These are phyloP conservation scores for Cephus cinctus DNA, from an alignment of 1,140 invertebrate genomes.

Conservation along the genomic window DNA sequence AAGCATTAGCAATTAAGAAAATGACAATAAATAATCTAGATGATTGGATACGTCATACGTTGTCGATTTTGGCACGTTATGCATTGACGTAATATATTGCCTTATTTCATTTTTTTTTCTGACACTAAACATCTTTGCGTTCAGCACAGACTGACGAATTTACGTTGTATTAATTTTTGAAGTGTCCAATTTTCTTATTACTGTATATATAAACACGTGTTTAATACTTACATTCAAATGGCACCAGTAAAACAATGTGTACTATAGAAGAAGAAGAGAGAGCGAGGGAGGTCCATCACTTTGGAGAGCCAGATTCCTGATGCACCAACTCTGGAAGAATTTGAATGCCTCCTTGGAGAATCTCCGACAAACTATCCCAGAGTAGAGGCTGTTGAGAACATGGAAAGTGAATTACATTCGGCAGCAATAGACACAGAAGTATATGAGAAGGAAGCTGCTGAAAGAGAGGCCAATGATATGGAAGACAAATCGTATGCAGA, in stretches of 20 bases:
- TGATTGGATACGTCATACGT: background rate
- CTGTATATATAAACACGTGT: too few relatives aligned
- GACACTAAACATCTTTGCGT: background rate
- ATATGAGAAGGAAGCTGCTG: slow-evolving; percentile 39
- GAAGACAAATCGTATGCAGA: slow-evolving; percentile 1
- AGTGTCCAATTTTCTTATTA: slow-evolving; percentile 9
- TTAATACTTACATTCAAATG: too few relatives aligned
- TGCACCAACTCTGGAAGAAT: slow-evolving; percentile 51
- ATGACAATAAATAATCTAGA: background rate
- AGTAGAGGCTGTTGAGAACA: slow-evolving; percentile 50
- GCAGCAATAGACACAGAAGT: slow-evolving; percentile 50
- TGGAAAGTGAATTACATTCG: slow-evolving; percentile 54
- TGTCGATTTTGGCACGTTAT: background rate
- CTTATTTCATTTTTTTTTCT: background rate
- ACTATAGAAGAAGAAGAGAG: slow-evolving; percentile 43
- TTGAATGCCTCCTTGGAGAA: slow-evolving; percentile 49
- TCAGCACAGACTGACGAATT: background rate
- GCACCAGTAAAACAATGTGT: background rate
- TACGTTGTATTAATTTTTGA: background rate
- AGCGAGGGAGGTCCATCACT: slow-evolving; percentile 29
- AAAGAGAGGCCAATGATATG: slow-evolving; percentile 9
- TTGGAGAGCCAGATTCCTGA: slow-evolving; percentile 47
- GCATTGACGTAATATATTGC: background rate
- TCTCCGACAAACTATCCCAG: slow-evolving; percentile 50
- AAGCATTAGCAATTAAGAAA: background rate